Percentiles rank a stretch among this genome's conserved stretches.
phyloP scores from a whole-genome alignment of 1,140 invertebrate species.

The Drosophila funebris region DNA sequence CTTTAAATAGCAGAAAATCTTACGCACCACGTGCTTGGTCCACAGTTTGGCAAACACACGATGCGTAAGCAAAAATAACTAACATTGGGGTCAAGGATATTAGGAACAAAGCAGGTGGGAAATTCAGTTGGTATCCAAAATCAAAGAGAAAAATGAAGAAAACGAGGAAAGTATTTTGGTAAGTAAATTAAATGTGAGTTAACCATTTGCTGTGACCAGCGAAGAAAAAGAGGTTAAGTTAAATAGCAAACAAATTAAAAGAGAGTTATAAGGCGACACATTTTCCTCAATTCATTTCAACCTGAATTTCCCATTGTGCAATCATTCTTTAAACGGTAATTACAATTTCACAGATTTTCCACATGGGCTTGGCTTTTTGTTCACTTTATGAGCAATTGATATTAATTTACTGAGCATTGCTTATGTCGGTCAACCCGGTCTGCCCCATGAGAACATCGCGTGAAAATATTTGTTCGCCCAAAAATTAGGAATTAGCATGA shows the following conservation, averaged over 20 bases:
- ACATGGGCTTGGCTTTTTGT: slow-evolving; percentile 27
- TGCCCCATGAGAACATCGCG: slow-evolving; percentile 30
- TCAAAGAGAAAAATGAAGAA: not conserved
- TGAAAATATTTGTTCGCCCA: slow-evolving; percentile 39
- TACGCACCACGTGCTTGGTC: slow-evolving; percentile 34
- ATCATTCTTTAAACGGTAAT: slow-evolving; percentile 28
- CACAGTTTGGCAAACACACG: slow-evolving; percentile 29
- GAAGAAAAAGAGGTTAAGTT: slow-evolving; percentile 43
- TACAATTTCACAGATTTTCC: slow-evolving; percentile 37
- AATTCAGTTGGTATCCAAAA: slow-evolving; percentile 8
- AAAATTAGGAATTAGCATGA: slow-evolving; percentile 46
- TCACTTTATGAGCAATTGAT: slow-evolving; percentile 35
- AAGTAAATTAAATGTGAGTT: slow-evolving; percentile 52
- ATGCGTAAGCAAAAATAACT: slow-evolving; percentile 46
- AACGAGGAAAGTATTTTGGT: slow-evolving; percentile 38
- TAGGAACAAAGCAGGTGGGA: slow-evolving; percentile 22
- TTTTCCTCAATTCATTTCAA: not conserved
- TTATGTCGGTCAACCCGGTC: slow-evolving; percentile 1
- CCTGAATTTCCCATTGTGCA: slow-evolving; percentile 37
- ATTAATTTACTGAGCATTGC: slow-evolving; percentile 39
- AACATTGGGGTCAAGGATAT: slow-evolving; percentile 50
- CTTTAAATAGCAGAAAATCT: slow-evolving; percentile 31
- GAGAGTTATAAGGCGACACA: slow-evolving; percentile 18
- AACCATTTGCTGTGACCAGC: slow-evolving; percentile 22
- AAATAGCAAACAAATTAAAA: slow-evolving; percentile 47